Evolutionary conservation across 2,888 invertebrate species (phyloP), one percentile per base, ranked within the genome.

Genomic region (Diabrotica balteata): DNA sequence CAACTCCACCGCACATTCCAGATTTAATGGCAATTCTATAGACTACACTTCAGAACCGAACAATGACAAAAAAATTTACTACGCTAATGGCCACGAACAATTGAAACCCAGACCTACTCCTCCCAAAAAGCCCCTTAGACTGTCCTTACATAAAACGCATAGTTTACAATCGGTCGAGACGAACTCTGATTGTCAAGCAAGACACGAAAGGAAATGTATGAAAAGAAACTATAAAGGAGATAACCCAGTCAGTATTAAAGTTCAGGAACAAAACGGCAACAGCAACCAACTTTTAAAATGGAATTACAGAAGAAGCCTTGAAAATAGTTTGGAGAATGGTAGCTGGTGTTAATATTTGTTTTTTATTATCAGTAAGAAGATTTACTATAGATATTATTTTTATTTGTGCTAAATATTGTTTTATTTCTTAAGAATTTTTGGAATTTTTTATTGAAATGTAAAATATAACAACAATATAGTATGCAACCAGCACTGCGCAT

Each of bases 91-190:
- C 67, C 77, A 78, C 49, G 80, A 85, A 8, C 63, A 57, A 10
- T 87, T 79, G 8, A 88, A 88, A 70, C 85, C 88, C 4, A 86
- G 92, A 63, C 94, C 94, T 0, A 90, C 91, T 10, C 95, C 95
- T 6, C 95, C 95, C 22, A 92, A 94, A 77, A 95, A 95, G 80
- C 95, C 95, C 0, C 83, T 94, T 59, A 87, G 95, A 8, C 84
- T 95, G 51, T 95, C 94, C 0, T 84, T 95, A 59, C 95, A 95
- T 80, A 89, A 94, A 76, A 93, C 95, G 0, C 90, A 92, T 71
- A 94, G 94, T 82, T 87, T 93, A 59, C 93, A 93, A 79, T 93
- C 93, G 0, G 88, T 93, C 1, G 87, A 87, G 72, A 84, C 85
- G 0, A 72, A 71, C 43, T 76, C 75, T 7, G 78, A 76, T n/a